These are phyloP conservation scores for Ashinkailepas kermadecensis DNA, from an alignment of 2,888 invertebrate species.

Conservation along the genomic window DNA sequence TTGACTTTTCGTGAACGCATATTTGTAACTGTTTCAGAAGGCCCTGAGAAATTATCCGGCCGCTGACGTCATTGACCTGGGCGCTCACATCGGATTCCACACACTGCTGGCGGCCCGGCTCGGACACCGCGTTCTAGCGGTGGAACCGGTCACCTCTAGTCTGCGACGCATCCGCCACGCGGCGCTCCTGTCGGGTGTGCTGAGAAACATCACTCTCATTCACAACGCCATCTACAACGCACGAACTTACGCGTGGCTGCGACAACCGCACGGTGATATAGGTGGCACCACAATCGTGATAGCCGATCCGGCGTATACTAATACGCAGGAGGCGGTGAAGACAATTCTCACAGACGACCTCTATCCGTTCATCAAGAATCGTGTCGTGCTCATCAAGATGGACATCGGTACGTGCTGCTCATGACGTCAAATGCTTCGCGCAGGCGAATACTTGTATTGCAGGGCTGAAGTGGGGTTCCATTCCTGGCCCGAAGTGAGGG, in stretches of 20 bases:
- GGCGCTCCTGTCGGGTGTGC: slow-evolving; percentile 25
- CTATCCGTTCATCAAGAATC: background rate
- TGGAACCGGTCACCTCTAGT: slow-evolving; percentile 38
- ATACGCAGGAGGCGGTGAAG: background rate
- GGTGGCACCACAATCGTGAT: slow-evolving; percentile 19
- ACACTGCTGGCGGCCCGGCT: slow-evolving; percentile 38
- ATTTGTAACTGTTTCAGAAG: background rate
- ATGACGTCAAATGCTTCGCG: too few species aligned
- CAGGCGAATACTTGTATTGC: too few species aligned
- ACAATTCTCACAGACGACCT: slow-evolving; percentile 19
- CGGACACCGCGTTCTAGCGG: slow-evolving; percentile 38
- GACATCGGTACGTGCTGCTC: slow-evolving; percentile 2
- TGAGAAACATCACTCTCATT: slow-evolving; percentile 25
- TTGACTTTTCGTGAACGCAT: too few species aligned
- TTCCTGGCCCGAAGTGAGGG: too few species aligned
- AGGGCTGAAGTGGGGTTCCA: too few species aligned
- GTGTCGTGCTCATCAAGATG: slow-evolving; percentile 20
- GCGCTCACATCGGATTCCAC: slow-evolving; percentile 41
- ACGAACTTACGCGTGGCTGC: slow-evolving; percentile 9
- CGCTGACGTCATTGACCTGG: slow-evolving; percentile 38
- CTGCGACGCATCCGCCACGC: slow-evolving; percentile 29
- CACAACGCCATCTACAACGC: slow-evolving; percentile 21
- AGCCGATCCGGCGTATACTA: background rate
- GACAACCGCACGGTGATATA: slow-evolving; percentile 14
- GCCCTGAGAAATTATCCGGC: background rate